phyloP scores from a whole-genome alignment of 2,888 invertebrate species.

The Actias luna region DNA sequence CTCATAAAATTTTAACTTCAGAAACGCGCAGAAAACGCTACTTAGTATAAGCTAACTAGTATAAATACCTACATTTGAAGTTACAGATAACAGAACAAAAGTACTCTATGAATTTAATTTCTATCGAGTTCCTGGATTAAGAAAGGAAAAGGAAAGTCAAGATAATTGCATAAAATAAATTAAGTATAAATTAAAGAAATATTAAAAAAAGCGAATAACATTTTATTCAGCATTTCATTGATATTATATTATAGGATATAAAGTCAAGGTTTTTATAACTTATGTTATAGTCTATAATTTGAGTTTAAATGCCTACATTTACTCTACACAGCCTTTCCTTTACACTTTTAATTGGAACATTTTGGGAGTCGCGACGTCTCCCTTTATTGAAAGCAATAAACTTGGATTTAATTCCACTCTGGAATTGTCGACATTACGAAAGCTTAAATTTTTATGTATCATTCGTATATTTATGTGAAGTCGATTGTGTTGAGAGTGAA shows the following conservation, averaged over 20 bases:
- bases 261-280: background rate
- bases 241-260: background rate
- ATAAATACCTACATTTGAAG: no score
- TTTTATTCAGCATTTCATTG: no score
- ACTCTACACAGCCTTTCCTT: background rate
- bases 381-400: constrained; percentile 10
- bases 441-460: constrained; percentile 30
- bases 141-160: no score
- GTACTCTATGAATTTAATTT: no score
- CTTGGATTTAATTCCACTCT: constrained; percentile 10
- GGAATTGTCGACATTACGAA: constrained; percentile 9
- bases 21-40: no score
- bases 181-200: no score
- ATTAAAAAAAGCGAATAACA: no score
- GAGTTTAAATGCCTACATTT: constrained; percentile 2
- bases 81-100: no score
- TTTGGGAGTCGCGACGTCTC: constrained; percentile 3
- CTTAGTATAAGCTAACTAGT: no score
- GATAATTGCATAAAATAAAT: no score
- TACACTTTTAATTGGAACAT: constrained; percentile 9
- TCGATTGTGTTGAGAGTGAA: constrained; percentile 38
- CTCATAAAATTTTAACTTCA: no score
- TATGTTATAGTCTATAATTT: background rate
- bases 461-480: constrained; percentile 32
- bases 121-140: no score